Evolutionary conservation across 1,140 invertebrate genomes (phyloP).

Genomic region (Aphelinus atriplicis): DNA sequence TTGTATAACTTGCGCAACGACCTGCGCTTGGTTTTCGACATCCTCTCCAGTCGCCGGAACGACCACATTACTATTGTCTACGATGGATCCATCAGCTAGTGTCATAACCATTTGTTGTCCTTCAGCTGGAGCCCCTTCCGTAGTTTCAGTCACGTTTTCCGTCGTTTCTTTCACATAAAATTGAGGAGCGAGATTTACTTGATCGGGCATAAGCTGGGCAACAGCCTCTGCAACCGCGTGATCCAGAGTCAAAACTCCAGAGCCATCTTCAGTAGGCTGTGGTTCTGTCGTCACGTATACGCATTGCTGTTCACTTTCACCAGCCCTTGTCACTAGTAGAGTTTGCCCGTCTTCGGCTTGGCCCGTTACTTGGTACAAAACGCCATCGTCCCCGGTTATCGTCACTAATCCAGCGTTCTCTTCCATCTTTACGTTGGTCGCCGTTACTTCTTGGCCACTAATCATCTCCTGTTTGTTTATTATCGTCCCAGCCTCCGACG

Average conservation of each 20-base stretch:
- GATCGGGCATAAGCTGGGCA: slow-evolving; percentile 63
- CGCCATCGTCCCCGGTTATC: slow-evolving; percentile 67
- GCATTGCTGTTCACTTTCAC: slow-evolving; percentile 77
- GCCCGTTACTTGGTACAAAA: slow-evolving; percentile 75
- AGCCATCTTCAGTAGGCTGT: slow-evolving; percentile 70
- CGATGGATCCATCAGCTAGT: slow-evolving; percentile 48
- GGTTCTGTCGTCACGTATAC: slow-evolving; percentile 77
- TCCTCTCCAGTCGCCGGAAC: slow-evolving; percentile 55
- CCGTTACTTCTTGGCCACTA: neutral
- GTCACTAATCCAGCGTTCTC: slow-evolving; percentile 61
- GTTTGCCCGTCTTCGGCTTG: slow-evolving; percentile 82
- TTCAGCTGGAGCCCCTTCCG: slow-evolving; percentile 1
- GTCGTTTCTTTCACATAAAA: slow-evolving; percentile 70
- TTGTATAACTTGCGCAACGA: slow-evolving; percentile 84
- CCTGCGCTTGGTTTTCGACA: slow-evolving; percentile 71
- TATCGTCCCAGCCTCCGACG: neutral
- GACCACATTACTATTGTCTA: slow-evolving; percentile 53
- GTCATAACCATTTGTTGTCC: slow-evolving; percentile 64
- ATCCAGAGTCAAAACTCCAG: slow-evolving; percentile 69
- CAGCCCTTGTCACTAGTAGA: slow-evolving; percentile 73
- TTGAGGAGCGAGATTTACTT: slow-evolving; percentile 62
- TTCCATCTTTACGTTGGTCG: slow-evolving; percentile 35
- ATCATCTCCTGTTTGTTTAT: neutral
- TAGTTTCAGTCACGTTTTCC: slow-evolving; percentile 25
- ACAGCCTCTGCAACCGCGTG: slow-evolving; percentile 71